Percentiles rank a stretch among this genome's conserved stretches.
Evolutionary conservation across 2,888 invertebrate genomes (phyloP).

Genomic region (Scaptomyza caliginosa): DNA sequence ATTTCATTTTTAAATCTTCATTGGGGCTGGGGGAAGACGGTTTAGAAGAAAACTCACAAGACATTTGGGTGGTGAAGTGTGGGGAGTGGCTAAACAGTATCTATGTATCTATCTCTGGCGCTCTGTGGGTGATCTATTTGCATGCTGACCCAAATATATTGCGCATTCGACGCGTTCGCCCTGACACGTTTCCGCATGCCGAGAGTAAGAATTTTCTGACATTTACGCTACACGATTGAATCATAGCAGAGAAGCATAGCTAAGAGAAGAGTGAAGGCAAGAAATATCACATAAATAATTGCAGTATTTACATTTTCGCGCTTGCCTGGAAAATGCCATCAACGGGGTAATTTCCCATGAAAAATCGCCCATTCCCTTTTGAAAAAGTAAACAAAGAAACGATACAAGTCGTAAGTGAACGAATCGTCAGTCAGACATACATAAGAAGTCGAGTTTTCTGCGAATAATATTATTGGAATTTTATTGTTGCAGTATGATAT

Average conservation of each 20-base stretch:
- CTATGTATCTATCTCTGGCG: constrained; percentile 6
- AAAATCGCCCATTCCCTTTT: constrained; percentile 3
- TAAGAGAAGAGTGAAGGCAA: neutral
- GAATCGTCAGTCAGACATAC: neutral
- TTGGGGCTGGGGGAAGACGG: neutral
- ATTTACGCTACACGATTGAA: constrained; percentile 47
- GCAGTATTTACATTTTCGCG: constrained; percentile 38
- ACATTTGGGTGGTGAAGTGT: constrained; percentile 2
- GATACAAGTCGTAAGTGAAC: neutral
- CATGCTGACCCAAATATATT: constrained; percentile 58
- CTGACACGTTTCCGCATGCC: constrained; percentile 53
- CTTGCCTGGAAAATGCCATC: constrained; percentile 34
- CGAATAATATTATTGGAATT: constrained; percentile 5
- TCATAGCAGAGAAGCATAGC: constrained; percentile 19
- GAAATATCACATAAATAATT: constrained; percentile 45
- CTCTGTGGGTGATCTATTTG: constrained; percentile 56
- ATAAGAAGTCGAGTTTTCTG: constrained; percentile 9
- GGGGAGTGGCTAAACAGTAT: neutral
- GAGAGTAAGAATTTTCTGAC: constrained; percentile 54
- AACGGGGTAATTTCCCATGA: constrained; percentile 29
- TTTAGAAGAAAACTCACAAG: constrained; percentile 27
- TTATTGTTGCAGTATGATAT: neutral
- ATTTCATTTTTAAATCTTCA: constrained; percentile 24
- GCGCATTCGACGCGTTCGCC: constrained; percentile 50
- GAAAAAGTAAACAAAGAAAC: constrained; percentile 16